Percentiles rank a stretch among this genome's conserved stretches.
phyloP scores from a whole-genome alignment of 1,140 invertebrate species.

The Zelostemma sp. region DNA sequence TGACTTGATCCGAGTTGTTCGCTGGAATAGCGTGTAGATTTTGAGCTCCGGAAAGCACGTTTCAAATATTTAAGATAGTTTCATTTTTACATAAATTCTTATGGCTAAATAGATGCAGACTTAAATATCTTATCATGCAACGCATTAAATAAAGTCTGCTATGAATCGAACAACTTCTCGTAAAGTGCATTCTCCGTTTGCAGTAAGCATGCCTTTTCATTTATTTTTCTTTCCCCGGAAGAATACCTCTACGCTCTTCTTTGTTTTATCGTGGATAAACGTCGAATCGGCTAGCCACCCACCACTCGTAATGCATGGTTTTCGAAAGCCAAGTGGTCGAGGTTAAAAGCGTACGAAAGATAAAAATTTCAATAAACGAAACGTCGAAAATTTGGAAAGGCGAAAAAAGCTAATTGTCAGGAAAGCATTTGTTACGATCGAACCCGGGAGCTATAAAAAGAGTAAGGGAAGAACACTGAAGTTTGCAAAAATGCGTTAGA shows the following conservation, averaged over 20 bases:
- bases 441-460: constrained; percentile 1
- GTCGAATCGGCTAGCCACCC: background rate
- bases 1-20: constrained; percentile 8
- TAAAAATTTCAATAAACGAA: constrained; percentile 11
- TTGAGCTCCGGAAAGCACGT: constrained; percentile 18
- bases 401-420: background rate
- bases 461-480: constrained; percentile 10
- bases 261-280: background rate
- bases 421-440: constrained; percentile 1
- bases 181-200: background rate
- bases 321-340: background rate
- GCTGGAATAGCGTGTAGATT: constrained; percentile 7
- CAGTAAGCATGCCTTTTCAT: background rate
- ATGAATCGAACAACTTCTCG: background rate
- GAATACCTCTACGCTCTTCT: background rate
- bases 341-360: no score
- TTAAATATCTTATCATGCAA: no score
- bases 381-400: background rate
- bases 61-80: no score
- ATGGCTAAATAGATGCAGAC: no score
- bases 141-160: no score
- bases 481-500: constrained; percentile 38
- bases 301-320: background rate
- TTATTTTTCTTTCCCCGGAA: background rate
- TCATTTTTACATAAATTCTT: no score